Percentiles rank a stretch among this genome's conserved stretches.
These are phyloP conservation scores for Spodoptera picta DNA, from an alignment of 2,888 invertebrate genomes.

Conservation along the genomic window DNA sequence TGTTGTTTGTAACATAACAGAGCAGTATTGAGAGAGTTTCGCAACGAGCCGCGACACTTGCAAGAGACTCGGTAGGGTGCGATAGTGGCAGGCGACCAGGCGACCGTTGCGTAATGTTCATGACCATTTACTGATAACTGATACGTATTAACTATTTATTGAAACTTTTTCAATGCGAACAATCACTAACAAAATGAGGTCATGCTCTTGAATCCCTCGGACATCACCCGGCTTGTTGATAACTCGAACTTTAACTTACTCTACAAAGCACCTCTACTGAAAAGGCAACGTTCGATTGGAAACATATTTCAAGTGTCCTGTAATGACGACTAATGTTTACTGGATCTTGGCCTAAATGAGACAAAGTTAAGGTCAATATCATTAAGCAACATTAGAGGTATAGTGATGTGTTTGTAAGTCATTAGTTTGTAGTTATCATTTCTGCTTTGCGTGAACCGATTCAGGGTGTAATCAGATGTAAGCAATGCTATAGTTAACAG, in stretches of 20 bases:
- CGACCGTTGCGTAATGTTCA: constrained; percentile 48
- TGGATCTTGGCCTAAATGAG: constrained; percentile 3
- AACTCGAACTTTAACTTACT: too few species aligned
- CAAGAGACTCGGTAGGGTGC: constrained; percentile 18
- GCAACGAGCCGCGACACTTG: constrained; percentile 13
- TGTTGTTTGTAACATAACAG: not conserved
- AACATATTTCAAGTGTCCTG: not conserved
- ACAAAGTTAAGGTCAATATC: constrained; percentile 30
- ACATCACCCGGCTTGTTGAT: not conserved
- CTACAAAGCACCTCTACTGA: not conserved
- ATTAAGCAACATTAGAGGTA: constrained; percentile 31
- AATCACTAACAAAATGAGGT: constrained; percentile 24
- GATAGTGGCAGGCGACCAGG: constrained; percentile 39
- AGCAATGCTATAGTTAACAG: constrained; percentile 2
- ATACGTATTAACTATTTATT: constrained; percentile 40
- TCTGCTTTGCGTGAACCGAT: not conserved
- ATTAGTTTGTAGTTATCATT: constrained; percentile 15
- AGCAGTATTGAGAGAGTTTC: constrained; percentile 15
- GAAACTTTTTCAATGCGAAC: constrained; percentile 31
- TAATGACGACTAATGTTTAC: not conserved
- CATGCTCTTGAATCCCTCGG: constrained; percentile 8
- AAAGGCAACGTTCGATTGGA: too few species aligned
- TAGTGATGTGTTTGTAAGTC: constrained; percentile 14
- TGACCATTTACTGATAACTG: constrained; percentile 39
- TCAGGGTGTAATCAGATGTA: too few species aligned